Conservation (phyloP, 1,140 invertebrate species). For the Ceratina australensis region DNA sequence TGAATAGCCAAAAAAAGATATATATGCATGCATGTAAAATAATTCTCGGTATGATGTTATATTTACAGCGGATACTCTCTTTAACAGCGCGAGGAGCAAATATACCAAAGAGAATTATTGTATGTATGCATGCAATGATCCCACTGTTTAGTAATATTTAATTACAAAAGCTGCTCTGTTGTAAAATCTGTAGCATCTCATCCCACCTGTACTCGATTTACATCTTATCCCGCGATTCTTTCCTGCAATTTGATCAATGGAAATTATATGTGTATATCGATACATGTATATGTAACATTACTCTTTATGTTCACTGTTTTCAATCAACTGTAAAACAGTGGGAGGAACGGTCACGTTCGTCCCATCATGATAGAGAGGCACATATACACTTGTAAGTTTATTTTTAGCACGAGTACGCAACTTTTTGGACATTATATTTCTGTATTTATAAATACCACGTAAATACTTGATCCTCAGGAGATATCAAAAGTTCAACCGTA, state of each 20-base stretch:
- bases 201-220: conserved; percentile 18
- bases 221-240: conserved; percentile 25
- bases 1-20: conserved; percentile 4
- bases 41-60: conserved; percentile 25
- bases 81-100: conserved; percentile 13
- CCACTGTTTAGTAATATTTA: conserved; percentile 40
- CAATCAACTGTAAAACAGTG: conserved; percentile 37
- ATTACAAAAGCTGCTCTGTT: conserved; percentile 18
- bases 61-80: conserved; percentile 12
- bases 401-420: neutral
- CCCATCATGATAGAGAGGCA: conserved; percentile 18
- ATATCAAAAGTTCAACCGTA: conserved; percentile 10
- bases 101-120: conserved; percentile 37
- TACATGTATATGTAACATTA: conserved; percentile 29
- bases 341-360: conserved; percentile 37
- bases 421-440: conserved; percentile 34
- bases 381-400: conserved; percentile 33
- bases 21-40: conserved; percentile 42
- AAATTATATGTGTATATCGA: conserved; percentile 28
- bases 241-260: conserved; percentile 30
- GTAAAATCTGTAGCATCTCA: conserved; percentile 40
- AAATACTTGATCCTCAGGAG: conserved; percentile 12
- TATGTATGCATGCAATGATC: conserved; percentile 41
- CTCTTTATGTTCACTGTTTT: conserved; percentile 22
- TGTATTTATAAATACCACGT: conserved; percentile 40